Evolutionary conservation across 2,113 vertebrate genomes (phyloP), one percentile per base, ranked within the genome.

Genomic region (Pygoscelis adeliae): DNA sequence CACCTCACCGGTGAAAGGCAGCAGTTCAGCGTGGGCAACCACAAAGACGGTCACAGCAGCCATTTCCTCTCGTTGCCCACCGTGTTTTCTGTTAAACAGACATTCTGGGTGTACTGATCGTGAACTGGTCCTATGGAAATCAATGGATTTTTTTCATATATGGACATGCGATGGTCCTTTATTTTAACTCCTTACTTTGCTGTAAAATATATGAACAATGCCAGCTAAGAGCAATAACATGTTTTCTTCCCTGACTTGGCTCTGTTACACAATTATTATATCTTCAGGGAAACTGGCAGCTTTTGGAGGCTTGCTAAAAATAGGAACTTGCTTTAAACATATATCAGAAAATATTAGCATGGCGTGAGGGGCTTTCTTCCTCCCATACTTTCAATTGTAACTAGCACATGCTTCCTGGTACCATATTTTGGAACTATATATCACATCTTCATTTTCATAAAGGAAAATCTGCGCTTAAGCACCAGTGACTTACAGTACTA

Each of bases 331-430:
- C 22, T 89, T 70, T 74, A 81, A 86, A 87, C 8, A 38, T 42
- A 26, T 40, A 78, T 74, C 72, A 91, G 55, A 78, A 91, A 70
- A 86, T 90, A 88, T 30, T 65, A 93, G 11, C 12, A 32, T 1
- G 2, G 13, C 0, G 0, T 0, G 1, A 83, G 42, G 16, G 22
- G 3, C 5, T 77, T 73, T 81, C 36, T 89, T 86, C 46, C 16
- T 90, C 29, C 53, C 3, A 16, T 50, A 50, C 13, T 70, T 89
- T 30, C 27, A 46, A 0, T 11, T 56, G 11, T 47, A 80, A 46
- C 27, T 26, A 55, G 4, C 38, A 58, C 32, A 76, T 86, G 38
- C 49, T 79, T 67, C 34, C 32, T 82, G 36, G 30, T 73, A 58
- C 13, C 5, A 3, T 36, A 23, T 50, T 89, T 90, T 77, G 19